These are phyloP conservation scores for Diloba caeruleocephala DNA, from an alignment of 2,888 invertebrate species.

Conservation along the genomic window DNA sequence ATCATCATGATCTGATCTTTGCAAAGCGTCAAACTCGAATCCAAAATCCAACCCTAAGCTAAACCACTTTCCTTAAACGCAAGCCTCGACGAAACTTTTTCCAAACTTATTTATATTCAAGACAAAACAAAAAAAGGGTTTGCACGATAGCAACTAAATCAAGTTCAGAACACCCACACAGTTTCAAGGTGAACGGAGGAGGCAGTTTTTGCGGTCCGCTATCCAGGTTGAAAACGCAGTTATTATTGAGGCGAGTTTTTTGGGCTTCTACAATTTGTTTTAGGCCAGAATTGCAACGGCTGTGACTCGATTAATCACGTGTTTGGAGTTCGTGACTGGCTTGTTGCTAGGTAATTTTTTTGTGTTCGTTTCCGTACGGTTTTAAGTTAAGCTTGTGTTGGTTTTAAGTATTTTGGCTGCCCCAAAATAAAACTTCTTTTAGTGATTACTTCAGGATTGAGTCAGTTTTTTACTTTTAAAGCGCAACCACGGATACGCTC, in stretches of 20 bases:
- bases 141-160: constrained; percentile 86
- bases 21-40: constrained; percentile 16
- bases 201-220: constrained; percentile 71
- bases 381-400: constrained; percentile 34
- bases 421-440: constrained; percentile 21
- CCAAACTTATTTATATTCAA: constrained; percentile 85
- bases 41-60: constrained; percentile 22
- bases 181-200: constrained; percentile 82
- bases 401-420: constrained; percentile 26
- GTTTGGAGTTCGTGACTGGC: constrained; percentile 62
- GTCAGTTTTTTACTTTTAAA: constrained; percentile 11
- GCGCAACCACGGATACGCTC: constrained; percentile 5
- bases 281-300: constrained; percentile 65
- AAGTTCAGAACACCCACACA: constrained; percentile 83
- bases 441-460: constrained; percentile 17
- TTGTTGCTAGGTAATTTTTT: constrained; percentile 67
- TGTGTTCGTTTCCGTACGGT: constrained; percentile 41
- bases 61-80: constrained; percentile 45
- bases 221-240: constrained; percentile 64
- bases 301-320: constrained; percentile 68
- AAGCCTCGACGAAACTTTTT: constrained; percentile 59
- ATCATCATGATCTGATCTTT: constrained; percentile 20
- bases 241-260: constrained; percentile 64
- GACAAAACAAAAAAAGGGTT: constrained; percentile 87
- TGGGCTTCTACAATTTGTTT: constrained; percentile 52